Percentiles rank a stretch among this genome's conserved stretches.
phyloP scores from a whole-genome alignment of 2,888 invertebrate genomes.

The Polia nebulosa region DNA sequence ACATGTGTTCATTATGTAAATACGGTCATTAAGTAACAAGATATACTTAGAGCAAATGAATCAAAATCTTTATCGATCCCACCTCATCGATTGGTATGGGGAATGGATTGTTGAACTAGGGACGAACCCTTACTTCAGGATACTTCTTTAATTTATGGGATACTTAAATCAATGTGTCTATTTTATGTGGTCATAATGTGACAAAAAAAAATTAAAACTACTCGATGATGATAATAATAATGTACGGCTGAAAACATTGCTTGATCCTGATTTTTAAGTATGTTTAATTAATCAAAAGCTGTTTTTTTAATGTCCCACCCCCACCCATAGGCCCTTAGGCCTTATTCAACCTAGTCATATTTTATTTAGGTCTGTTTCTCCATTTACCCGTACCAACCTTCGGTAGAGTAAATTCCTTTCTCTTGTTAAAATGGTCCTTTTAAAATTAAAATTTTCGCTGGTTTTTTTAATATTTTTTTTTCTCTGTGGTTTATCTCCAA shows the following conservation, averaged over 20 bases:
- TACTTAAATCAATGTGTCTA: no score
- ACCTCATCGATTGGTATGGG: no score
- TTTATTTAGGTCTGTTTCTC: neutral
- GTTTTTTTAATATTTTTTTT: conserved; percentile 26
- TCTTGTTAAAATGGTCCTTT: conserved; percentile 30
- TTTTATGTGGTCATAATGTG: no score
- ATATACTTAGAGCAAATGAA: no score
- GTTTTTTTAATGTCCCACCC: neutral
- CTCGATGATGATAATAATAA: neutral
- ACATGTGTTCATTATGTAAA: no score
- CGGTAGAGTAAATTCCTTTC: conserved; percentile 7
- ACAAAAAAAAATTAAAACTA: neutral
- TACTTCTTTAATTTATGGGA: no score
- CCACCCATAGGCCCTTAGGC: no score
- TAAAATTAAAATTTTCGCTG: conserved; percentile 51
- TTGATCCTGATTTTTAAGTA: neutral
- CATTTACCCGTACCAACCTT: neutral
- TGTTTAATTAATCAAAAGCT: no score
- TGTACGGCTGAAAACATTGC: neutral
- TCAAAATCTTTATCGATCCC: no score
- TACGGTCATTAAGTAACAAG: no score
- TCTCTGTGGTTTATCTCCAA: conserved; percentile 33
- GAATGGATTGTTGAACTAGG: no score
- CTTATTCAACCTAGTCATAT: neutral
- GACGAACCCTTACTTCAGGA: no score